Percentiles rank a stretch among this genome's conserved stretches.
Conservation (phyloP, 2,797 vertebrate genomes). For the Platyrinchus mystaceus region DNA sequence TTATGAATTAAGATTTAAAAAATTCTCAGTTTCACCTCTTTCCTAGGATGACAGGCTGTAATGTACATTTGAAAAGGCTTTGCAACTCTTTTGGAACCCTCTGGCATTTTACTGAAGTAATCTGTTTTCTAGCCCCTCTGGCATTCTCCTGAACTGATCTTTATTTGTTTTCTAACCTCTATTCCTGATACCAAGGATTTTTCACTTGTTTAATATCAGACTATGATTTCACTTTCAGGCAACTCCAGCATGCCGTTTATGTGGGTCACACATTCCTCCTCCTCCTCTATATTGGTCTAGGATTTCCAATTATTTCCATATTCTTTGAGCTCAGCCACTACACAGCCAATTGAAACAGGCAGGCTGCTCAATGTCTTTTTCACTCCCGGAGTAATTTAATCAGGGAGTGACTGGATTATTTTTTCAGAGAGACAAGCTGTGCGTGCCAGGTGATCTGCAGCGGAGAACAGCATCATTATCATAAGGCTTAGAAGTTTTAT, state of each 20-base stretch:
- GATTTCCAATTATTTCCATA: slow-evolving; percentile 36
- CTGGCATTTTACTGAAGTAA: background rate
- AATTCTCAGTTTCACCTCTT: background rate
- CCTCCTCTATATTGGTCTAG: background rate
- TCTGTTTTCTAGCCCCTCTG: background rate
- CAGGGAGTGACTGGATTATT: background rate
- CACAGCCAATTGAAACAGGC: background rate
- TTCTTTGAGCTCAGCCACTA: background rate
- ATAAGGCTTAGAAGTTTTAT: background rate
- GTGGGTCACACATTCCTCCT: background rate
- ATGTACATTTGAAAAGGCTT: background rate
- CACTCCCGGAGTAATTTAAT: slow-evolving; percentile 24
- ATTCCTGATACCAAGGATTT: background rate
- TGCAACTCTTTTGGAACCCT: background rate
- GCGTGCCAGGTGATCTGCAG: background rate
- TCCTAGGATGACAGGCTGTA: background rate
- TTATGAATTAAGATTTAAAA: background rate
- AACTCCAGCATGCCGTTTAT: background rate
- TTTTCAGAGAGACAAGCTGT: background rate
- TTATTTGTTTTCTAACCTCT: background rate
- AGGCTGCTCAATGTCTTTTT: slow-evolving; percentile 30
- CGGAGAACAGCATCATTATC: background rate
- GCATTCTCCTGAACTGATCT: background rate
- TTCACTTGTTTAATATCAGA: background rate
- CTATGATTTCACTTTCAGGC: background rate